These are phyloP conservation scores for Camponotus vicinus DNA, from an alignment of 1,140 invertebrate species.

Conservation along the genomic window DNA sequence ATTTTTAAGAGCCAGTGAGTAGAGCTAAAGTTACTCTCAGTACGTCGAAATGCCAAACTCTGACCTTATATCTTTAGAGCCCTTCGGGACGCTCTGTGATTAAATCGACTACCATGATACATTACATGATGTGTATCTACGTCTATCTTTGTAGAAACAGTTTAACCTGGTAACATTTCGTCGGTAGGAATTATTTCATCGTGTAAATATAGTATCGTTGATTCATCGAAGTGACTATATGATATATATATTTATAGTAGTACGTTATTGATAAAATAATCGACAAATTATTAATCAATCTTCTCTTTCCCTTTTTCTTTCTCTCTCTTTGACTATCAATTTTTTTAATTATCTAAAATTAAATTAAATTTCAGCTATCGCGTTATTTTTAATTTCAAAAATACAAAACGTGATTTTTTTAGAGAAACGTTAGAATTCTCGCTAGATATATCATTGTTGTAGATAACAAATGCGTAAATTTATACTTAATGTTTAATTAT, in stretches of 20 bases:
- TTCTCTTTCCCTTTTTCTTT: not conserved
- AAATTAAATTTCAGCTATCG: not conserved
- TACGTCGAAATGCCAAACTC: constrained; percentile 77
- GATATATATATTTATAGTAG: too few relatives aligned
- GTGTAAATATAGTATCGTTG: not conserved
- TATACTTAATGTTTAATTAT: not conserved
- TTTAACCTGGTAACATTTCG: constrained; percentile 78
- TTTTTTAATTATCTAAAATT: not conserved
- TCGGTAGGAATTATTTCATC: constrained; percentile 9
- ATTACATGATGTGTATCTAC: constrained; percentile 12
- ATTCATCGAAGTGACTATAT: constrained; percentile 4
- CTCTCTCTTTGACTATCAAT: not conserved
- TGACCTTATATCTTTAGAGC: constrained; percentile 79
- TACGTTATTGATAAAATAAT: not conserved
- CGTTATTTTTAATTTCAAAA: not conserved
- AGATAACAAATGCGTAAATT: not conserved
- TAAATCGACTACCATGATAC: constrained; percentile 72
- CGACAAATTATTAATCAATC: not conserved
- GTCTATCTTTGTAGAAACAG: constrained; percentile 21
- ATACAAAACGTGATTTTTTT: not conserved
- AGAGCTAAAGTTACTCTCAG: constrained; percentile 69
- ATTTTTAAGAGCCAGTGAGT: constrained; percentile 78
- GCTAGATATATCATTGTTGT: not conserved
- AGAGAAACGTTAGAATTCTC: not conserved
- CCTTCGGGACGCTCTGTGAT: constrained; percentile 79